phyloP scores from a whole-genome alignment of 2,797 vertebrate genomes.

The Gymnoscopelus microlampas region DNA sequence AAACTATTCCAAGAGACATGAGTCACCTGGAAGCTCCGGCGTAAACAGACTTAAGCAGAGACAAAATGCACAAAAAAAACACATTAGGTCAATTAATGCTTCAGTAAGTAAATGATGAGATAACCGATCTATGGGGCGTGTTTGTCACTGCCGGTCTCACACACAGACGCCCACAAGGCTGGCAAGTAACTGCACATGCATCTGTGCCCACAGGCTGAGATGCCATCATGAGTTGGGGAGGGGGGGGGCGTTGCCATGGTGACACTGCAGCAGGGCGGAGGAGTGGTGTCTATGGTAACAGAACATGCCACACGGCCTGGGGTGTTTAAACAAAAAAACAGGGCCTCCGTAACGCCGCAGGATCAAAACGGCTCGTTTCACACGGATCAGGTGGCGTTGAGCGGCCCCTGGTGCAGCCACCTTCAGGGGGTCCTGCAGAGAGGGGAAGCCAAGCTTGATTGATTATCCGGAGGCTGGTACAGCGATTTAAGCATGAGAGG shows the following conservation, averaged over 20 bases:
- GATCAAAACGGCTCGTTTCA: slow-evolving; percentile 35
- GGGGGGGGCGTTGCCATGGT: not conserved
- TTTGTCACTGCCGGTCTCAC: no score
- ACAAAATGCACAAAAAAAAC: slow-evolving; percentile 44
- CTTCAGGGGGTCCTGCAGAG: slow-evolving; percentile 46
- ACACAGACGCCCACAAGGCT: not conserved
- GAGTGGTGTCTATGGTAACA: slow-evolving; percentile 75
- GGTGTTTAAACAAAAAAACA: slow-evolving; percentile 70
- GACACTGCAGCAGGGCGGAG: slow-evolving; percentile 28
- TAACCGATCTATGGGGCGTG: not conserved
- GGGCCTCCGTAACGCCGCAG: slow-evolving; percentile 65
- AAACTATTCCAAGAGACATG: slow-evolving; percentile 77
- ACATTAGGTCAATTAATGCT: slow-evolving; percentile 13
- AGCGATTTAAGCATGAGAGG: slow-evolving; percentile 40
- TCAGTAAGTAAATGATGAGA: slow-evolving; percentile 24
- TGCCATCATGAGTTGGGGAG: slow-evolving; percentile 17
- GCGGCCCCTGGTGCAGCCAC: slow-evolving; percentile 53
- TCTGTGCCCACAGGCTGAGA: slow-evolving; percentile 43
- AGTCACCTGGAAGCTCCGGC: slow-evolving; percentile 72
- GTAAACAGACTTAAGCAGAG: slow-evolving; percentile 51
- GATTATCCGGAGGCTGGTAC: slow-evolving; percentile 63
- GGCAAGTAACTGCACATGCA: slow-evolving; percentile 49
- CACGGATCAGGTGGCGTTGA: slow-evolving; percentile 50
- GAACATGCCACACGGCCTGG: slow-evolving; percentile 69
- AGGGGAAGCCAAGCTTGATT: slow-evolving; percentile 71